A percentile compares a stretch with the other conserved stretches of the same genome.
phyloP scores from a whole-genome alignment of 1,140 invertebrate species.

The Trigoniulus corallinus region DNA sequence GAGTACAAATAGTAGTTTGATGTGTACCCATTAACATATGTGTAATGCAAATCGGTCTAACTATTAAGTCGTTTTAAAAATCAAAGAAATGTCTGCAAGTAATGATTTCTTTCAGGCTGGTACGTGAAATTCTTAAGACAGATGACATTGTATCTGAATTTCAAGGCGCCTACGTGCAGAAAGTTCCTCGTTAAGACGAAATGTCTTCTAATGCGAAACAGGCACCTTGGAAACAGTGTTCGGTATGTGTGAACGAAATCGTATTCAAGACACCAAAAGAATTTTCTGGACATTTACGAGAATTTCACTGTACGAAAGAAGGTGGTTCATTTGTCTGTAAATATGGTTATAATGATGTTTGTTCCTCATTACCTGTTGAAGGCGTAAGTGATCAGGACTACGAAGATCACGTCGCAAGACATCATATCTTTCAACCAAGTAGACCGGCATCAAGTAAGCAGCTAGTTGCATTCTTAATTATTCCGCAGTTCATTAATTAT shows the following conservation, averaged over 20 bases:
- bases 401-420: constrained; percentile 62
- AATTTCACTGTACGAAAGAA: constrained; percentile 66
- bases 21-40: too few species aligned
- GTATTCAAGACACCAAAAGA: constrained; percentile 17
- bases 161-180: too few species aligned
- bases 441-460: constrained; percentile 2
- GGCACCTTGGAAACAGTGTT: constrained; percentile 14
- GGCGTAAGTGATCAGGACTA: constrained; percentile 77
- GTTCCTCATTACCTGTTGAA: constrained; percentile 66
- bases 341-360: constrained; percentile 76
- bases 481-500: constrained; percentile 3
- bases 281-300: constrained; percentile 50
- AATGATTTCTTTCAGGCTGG: too few species aligned
- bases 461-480: too few species aligned
- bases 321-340: constrained; percentile 75
- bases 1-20: too few species aligned
- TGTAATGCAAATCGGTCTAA: too few species aligned
- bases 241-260: constrained; percentile 10
- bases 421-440: constrained; percentile 37
- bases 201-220: too few species aligned
- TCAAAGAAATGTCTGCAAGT: too few species aligned
- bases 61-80: too few species aligned
- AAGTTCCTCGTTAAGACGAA: too few species aligned
- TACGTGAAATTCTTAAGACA: too few species aligned
- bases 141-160: too few species aligned